Conservation (phyloP, 1,140 invertebrate genomes). For the Reticulitermes speratus region DNA sequence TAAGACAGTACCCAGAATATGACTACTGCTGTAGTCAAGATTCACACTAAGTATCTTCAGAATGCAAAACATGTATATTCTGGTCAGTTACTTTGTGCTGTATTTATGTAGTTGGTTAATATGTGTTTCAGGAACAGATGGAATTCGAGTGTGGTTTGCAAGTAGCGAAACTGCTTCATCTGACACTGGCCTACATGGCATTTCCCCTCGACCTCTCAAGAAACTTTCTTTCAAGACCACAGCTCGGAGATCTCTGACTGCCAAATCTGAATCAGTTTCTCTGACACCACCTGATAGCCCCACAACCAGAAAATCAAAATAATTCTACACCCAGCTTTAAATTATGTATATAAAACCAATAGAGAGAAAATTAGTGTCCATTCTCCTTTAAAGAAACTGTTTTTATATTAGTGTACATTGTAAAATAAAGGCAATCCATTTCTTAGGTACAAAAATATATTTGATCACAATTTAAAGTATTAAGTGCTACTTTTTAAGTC, state of each 20-base stretch:
- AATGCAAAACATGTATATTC: too few species aligned
- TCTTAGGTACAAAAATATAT: background rate
- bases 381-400: too few species aligned
- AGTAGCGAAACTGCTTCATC: constrained; percentile 24
- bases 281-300: constrained; percentile 41
- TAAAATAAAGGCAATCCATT: background rate
- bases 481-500: background rate
- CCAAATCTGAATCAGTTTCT: constrained; percentile 29
- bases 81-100: too few species aligned
- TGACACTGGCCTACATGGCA: constrained; percentile 49
- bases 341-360: too few species aligned
- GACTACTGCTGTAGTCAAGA: too few species aligned
- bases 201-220: constrained; percentile 55
- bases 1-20: too few species aligned
- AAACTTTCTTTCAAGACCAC: constrained; percentile 50
- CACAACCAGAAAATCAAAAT: constrained; percentile 39
- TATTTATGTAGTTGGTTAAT: background rate
- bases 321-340: background rate
- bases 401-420: background rate
- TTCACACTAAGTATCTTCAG: too few species aligned
- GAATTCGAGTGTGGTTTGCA: constrained; percentile 32
- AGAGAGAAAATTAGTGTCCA: too few species aligned
- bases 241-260: constrained; percentile 33
- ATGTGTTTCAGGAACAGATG: constrained; percentile 26
- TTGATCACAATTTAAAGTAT: background rate